phyloP scores from a whole-genome alignment of 2,888 invertebrate genomes.

The Slavum lentiscoides region DNA sequence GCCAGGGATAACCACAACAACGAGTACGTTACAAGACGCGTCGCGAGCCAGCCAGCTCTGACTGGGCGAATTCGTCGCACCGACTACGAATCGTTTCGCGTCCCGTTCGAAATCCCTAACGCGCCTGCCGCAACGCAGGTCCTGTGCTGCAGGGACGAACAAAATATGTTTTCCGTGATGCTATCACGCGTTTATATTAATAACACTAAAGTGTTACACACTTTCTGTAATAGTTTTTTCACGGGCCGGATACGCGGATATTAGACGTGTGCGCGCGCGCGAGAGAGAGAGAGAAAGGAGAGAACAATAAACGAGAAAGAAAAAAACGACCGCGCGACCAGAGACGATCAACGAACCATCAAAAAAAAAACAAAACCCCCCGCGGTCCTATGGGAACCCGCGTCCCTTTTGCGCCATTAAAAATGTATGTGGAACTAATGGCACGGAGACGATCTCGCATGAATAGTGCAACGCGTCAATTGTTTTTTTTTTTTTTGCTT shows the following conservation, averaged over 20 bases:
- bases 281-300: background rate
- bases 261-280: too few species aligned
- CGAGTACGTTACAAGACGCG: too few species aligned
- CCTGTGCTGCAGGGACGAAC: background rate
- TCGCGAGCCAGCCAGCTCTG: too few species aligned
- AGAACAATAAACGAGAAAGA: slow-evolving; percentile 10
- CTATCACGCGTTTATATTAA: too few species aligned
- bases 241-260: slow-evolving; percentile 45
- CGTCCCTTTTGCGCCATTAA: slow-evolving; percentile 50
- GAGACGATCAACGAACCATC: slow-evolving; percentile 49
- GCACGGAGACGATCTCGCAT: slow-evolving; percentile 38
- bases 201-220: background rate
- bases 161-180: background rate
- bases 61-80: too few species aligned
- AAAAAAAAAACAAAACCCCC: background rate
- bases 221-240: slow-evolving; percentile 38
- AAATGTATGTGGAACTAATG: slow-evolving; percentile 52
- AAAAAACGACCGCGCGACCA: slow-evolving; percentile 30
- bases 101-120: too few species aligned
- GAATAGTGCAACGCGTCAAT: slow-evolving; percentile 51
- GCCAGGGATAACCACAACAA: too few species aligned
- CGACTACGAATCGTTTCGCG: too few species aligned
- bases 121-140: too few species aligned
- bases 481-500: slow-evolving; percentile 45
- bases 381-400: slow-evolving; percentile 40